phyloP scores from a whole-genome alignment of 2,797 vertebrate genomes.

The Lagocephalus sceleratus region DNA sequence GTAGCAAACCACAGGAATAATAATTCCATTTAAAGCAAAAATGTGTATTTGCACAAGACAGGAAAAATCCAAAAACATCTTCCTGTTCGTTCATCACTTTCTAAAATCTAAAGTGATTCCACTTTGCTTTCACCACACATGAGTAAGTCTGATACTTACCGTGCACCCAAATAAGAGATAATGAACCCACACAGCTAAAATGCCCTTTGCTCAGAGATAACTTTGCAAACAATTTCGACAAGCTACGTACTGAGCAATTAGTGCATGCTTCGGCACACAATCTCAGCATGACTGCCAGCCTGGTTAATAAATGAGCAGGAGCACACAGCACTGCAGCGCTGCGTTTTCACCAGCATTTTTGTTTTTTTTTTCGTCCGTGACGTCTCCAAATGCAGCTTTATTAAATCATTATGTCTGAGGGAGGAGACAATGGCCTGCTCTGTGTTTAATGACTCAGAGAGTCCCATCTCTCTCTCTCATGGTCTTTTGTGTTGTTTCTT shows the following conservation, averaged over 20 bases:
- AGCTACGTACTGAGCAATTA: constrained; percentile 66
- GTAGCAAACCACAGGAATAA: too few relatives aligned
- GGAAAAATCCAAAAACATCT: too few relatives aligned
- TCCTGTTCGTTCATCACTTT: not conserved
- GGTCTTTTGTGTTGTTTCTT: constrained; percentile 48
- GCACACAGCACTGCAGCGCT: constrained; percentile 57
- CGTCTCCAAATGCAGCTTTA: constrained; percentile 71
- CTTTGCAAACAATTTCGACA: constrained; percentile 59
- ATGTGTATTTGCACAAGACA: not conserved
- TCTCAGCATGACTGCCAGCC: constrained; percentile 61
- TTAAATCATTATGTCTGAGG: constrained; percentile 69
- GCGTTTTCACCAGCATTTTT: constrained; percentile 64
- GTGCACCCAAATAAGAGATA: constrained; percentile 28
- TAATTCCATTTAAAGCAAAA: not conserved
- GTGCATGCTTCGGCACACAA: constrained; percentile 50
- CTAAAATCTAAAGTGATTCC: constrained; percentile 4
- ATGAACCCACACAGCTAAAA: constrained; percentile 41
- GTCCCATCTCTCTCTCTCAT: constrained; percentile 46
- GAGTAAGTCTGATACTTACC: constrained; percentile 13
- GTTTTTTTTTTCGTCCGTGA: constrained; percentile 64
- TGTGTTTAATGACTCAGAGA: constrained; percentile 66
- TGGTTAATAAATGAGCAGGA: constrained; percentile 59
- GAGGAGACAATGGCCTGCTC: constrained; percentile 67
- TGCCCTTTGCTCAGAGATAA: constrained; percentile 57
- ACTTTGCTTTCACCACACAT: not conserved